Conservation (phyloP, 2,888 invertebrate genomes). For the Clivina fossor region DNA sequence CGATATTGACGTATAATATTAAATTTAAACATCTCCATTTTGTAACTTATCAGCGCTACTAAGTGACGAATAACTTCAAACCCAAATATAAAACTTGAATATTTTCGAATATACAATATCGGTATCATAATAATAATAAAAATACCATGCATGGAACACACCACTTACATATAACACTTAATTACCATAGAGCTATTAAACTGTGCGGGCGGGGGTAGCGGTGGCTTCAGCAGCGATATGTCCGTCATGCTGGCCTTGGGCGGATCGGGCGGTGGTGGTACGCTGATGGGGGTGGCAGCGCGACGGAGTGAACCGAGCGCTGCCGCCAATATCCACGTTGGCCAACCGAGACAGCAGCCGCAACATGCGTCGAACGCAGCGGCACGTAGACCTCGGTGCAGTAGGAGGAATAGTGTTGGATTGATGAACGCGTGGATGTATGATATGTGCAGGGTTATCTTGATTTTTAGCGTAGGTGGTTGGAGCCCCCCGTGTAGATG, state of each 20-base stretch:
- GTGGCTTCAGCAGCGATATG: constrained; percentile 64
- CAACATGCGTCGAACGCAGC: constrained; percentile 75
- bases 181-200: constrained; percentile 58
- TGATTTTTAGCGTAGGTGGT: too few relatives aligned
- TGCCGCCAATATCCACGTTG: constrained; percentile 57
- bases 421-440: constrained; percentile 86
- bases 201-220: constrained; percentile 58
- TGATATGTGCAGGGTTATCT: constrained; percentile 84
- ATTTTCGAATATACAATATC: neutral
- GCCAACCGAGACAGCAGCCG: constrained; percentile 69
- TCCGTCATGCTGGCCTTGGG: constrained; percentile 60
- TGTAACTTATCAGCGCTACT: too few relatives aligned
- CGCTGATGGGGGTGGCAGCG: constrained; percentile 46
- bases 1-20: too few relatives aligned
- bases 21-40: too few relatives aligned
- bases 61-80: too few relatives aligned
- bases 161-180: constrained; percentile 60
- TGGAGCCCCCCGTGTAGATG: too few relatives aligned
- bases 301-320: constrained; percentile 42
- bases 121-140: constrained; percentile 34
- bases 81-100: too few relatives aligned
- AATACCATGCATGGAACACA: constrained; percentile 47
- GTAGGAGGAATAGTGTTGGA: constrained; percentile 75
- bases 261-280: constrained; percentile 63
- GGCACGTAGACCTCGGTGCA: constrained; percentile 73